phyloP scores from a whole-genome alignment of 2,888 invertebrate species.

The Cryptus armator region DNA sequence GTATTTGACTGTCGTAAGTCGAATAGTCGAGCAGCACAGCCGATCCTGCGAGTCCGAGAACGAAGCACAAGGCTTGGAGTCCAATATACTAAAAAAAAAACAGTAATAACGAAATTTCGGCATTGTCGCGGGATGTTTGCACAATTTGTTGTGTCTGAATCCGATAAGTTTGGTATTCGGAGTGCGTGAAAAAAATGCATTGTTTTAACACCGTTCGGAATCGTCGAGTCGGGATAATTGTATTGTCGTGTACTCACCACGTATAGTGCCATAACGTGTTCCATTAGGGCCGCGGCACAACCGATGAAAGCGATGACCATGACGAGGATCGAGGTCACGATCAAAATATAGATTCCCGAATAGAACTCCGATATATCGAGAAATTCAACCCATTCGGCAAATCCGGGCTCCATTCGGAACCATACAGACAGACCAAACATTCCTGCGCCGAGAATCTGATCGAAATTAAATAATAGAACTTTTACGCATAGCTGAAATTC shows the following conservation, averaged over 20 bases:
- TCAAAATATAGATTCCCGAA: conserved; percentile 93
- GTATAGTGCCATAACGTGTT: conserved; percentile 89
- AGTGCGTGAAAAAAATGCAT: neutral
- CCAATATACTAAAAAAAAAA: conserved; percentile 89
- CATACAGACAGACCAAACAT: conserved; percentile 93
- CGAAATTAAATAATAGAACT: conserved; percentile 70
- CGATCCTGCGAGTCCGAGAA: conserved; percentile 91
- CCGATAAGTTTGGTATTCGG: neutral
- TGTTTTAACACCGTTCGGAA: neutral
- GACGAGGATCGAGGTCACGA: conserved; percentile 90
- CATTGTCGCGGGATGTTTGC: neutral
- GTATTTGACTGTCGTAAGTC: conserved; percentile 92
- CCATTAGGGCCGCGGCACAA: conserved; percentile 93
- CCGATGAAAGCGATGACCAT: conserved; percentile 93
- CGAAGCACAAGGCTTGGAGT: conserved; percentile 90
- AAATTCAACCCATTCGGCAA: conserved; percentile 93
- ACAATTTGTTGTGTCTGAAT: neutral
- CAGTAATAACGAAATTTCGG: conserved; percentile 75
- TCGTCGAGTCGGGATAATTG: neutral
- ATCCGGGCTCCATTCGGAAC: conserved; percentile 93
- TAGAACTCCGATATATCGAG: conserved; percentile 92
- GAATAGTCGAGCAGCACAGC: conserved; percentile 93
- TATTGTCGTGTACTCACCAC: conserved; percentile 87
- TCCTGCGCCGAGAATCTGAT: conserved; percentile 92
- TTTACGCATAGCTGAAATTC: too few species aligned